Evolutionary conservation across 2,113 vertebrate genomes (phyloP), one percentile per base, ranked within the genome.

Genomic region (Albula glossodonta): DNA sequence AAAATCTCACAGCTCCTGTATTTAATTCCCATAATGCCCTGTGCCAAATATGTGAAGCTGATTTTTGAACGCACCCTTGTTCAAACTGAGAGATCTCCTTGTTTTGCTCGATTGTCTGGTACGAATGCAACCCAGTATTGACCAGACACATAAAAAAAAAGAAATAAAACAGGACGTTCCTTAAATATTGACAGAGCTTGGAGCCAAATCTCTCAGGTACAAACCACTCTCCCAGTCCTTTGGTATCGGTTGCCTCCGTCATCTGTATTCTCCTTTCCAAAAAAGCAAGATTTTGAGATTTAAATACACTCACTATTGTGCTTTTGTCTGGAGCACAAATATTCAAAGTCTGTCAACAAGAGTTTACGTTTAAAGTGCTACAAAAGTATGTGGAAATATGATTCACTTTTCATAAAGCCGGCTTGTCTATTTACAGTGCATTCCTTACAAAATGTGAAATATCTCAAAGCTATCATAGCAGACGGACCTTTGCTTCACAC

Each of bases 361-460:
- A 15, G 51, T 84, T 84, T 82, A 80, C 56, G 0, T 84, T 70
- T 88, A 86, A 90, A 89, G 88, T 91, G 87, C 80, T 48, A 85
- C 78, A 87, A 49, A 84, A 63, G 60, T 88, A 74, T 52, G 83
- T 77, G 86, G 31, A 25, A 85, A 86, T 15, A 80, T n/a, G 13
- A 56, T 49, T 17, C 31, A 77, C 51, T 63, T 57, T 78, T 84
- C 51, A 78, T 25, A 63, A 84, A 52, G 11, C 49, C 78, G 15
- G 50, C 53, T 50, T 74, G 19, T 82, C 25, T 53, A 82, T 86
- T 82, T 31, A 74, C 60, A 81, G 53, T 17, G 63, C 50, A 88
- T 70, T 79, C 84, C 80, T 83, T 79, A 80, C 78, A 60, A 48
- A 51, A 50, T 57, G 25, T 51, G 5, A 25, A 85, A 63, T 81